Percentiles rank a stretch among this genome's conserved stretches.
phyloP scores from a whole-genome alignment of 1,140 invertebrate species.

The Drosophila bocki region DNA sequence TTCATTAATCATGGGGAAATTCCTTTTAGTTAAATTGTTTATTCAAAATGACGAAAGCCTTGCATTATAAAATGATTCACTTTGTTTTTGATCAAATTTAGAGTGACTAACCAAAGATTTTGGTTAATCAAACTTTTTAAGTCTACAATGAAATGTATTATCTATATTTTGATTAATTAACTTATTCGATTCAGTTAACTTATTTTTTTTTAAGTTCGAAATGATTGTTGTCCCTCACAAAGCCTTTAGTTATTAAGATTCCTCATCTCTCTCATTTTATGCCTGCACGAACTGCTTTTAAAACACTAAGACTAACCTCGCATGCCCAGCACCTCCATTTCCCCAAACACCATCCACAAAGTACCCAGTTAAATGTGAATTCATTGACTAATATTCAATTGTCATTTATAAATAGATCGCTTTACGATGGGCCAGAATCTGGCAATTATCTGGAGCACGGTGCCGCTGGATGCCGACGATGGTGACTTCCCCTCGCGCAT shows the following conservation, averaged over 20 bases:
- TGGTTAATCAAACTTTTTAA: not conserved
- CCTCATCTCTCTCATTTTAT: conserved; percentile 24
- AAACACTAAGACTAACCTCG: conserved; percentile 75
- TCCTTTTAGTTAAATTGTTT: conserved; percentile 1
- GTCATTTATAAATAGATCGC: conserved; percentile 86
- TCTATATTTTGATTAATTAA: not conserved
- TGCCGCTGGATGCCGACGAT: conserved; percentile 87
- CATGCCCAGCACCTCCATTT: conserved; percentile 24
- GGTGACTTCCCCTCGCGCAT: conserved; percentile 91
- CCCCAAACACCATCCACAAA: not conserved
- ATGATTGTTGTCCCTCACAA: not conserved
- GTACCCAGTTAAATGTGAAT: not conserved
- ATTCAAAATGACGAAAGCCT: not conserved
- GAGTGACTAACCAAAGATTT: conserved; percentile 5
- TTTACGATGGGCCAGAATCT: conserved; percentile 94
- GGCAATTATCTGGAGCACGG: conserved; percentile 92
- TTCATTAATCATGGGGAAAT: conserved; percentile 9
- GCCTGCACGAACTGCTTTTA: conserved; percentile 52
- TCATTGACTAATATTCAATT: not conserved
- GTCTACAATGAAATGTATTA: not conserved
- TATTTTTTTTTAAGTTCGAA: too few species aligned
- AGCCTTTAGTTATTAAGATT: conserved; percentile 22
- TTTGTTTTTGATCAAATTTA: not conserved
- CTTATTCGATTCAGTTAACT: not conserved
- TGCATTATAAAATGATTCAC: conserved; percentile 21